A percentile compares a stretch with the other conserved stretches of the same genome.
Conservation (phyloP, 2,797 vertebrate genomes). For the Tinamus major region DNA sequence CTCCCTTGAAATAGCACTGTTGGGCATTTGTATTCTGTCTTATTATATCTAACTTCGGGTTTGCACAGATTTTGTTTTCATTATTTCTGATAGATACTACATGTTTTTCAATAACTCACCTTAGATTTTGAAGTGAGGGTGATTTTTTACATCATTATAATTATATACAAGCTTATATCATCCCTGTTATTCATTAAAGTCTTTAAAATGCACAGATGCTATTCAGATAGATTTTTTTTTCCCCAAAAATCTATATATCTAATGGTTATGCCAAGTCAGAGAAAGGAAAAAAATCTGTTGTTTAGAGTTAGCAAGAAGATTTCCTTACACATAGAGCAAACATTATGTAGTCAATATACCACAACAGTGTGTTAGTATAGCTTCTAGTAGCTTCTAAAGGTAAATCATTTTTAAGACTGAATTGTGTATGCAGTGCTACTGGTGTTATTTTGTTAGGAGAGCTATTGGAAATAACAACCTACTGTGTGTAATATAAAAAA, state of each 20-base stretch:
- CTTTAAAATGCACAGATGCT: background rate
- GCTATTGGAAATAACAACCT: background rate
- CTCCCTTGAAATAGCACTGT: background rate
- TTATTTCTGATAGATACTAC: background rate
- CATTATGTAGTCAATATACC: background rate
- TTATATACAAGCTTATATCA: background rate
- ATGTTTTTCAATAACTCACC: background rate
- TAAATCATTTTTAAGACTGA: background rate
- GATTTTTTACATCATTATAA: background rate
- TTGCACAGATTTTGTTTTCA: background rate
- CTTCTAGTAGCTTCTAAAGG: background rate
- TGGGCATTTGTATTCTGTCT: background rate
- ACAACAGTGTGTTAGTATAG: background rate
- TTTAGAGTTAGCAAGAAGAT: background rate
- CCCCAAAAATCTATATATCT: background rate
- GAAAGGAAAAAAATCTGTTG: background rate
- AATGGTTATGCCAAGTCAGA: background rate
- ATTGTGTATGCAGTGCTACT: background rate
- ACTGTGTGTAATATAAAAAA: background rate
- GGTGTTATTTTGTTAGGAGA: background rate
- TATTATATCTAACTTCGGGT: background rate
- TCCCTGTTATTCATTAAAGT: background rate
- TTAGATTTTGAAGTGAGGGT: background rate
- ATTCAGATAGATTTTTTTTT: background rate
- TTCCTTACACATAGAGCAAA: background rate